Evolutionary conservation across 2,797 vertebrate species (phyloP).

Genomic region (Dicrostonyx torquatus): DNA sequence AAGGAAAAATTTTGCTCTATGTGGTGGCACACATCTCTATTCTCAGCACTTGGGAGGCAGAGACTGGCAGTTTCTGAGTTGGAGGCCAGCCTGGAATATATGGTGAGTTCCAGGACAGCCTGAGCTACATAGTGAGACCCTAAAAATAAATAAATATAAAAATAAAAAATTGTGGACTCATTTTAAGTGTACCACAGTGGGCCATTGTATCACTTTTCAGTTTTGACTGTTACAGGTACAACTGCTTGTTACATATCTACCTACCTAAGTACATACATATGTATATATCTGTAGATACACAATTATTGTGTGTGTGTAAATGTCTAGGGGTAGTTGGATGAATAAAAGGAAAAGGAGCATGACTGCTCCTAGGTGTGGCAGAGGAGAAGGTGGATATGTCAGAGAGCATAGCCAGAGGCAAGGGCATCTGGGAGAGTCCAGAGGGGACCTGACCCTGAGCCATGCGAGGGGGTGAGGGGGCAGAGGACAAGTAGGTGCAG

Average conservation of each 20-base stretch:
- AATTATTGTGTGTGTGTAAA: neutral
- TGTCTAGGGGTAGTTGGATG: neutral
- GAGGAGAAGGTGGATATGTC: neutral
- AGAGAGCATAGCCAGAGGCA: neutral
- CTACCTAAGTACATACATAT: neutral
- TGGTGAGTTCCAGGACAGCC: neutral
- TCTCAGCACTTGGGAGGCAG: neutral
- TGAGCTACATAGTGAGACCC: neutral
- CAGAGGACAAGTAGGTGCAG: neutral
- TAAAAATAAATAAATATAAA: neutral
- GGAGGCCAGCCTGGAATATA: neutral
- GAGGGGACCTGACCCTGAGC: neutral
- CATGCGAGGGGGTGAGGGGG: fast-evolving
- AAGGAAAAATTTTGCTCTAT: neutral
- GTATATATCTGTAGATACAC: neutral
- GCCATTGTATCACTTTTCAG: neutral
- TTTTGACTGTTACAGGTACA: neutral
- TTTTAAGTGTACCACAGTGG: neutral
- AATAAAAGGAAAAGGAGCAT: neutral
- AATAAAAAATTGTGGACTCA: neutral
- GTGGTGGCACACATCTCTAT: neutral
- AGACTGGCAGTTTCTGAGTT: neutral
- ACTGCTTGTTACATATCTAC: neutral
- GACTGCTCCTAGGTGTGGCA: neutral
- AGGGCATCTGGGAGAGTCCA: neutral